Percentiles rank a stretch among this genome's conserved stretches.
These are phyloP conservation scores for Oriolus oriolus DNA, from an alignment of 2,113 vertebrate species.

Conservation along the genomic window DNA sequence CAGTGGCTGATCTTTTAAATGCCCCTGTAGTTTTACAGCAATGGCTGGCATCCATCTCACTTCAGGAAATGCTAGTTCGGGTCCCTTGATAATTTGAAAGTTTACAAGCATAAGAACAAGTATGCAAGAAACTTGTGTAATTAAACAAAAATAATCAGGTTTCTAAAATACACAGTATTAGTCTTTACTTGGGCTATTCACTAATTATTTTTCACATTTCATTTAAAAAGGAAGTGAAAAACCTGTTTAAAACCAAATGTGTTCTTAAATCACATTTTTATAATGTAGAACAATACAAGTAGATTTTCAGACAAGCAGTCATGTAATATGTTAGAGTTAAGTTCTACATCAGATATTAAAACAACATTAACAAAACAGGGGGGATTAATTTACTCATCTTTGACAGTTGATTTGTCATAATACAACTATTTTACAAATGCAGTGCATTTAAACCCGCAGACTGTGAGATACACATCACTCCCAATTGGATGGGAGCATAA, in stretches of 20 bases:
- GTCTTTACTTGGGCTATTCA: not conserved
- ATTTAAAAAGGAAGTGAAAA: not conserved
- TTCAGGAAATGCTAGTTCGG: not conserved
- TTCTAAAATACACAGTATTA: not conserved
- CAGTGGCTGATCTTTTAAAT: not conserved
- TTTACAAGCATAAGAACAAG: not conserved
- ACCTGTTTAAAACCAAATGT: not conserved
- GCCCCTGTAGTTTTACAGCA: not conserved
- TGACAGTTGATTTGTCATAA: conserved; percentile 20
- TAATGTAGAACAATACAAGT: not conserved
- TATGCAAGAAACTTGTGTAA: conserved; percentile 20
- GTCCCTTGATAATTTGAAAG: not conserved
- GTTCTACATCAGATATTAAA: not conserved
- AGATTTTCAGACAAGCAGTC: not conserved
- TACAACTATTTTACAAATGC: not conserved
- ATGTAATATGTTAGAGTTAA: not conserved
- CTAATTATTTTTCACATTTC: not conserved
- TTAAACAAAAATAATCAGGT: conserved; percentile 31
- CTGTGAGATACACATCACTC: not conserved
- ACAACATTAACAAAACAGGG: not conserved
- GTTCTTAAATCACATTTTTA: not conserved
- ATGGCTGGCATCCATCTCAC: not conserved
- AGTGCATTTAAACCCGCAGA: not conserved
- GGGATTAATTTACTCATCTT: not conserved
- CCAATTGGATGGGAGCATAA: conserved; percentile 15